Evolutionary conservation across 2,797 vertebrate genomes (phyloP).

Genomic region (Lycodopsis pacificus): DNA sequence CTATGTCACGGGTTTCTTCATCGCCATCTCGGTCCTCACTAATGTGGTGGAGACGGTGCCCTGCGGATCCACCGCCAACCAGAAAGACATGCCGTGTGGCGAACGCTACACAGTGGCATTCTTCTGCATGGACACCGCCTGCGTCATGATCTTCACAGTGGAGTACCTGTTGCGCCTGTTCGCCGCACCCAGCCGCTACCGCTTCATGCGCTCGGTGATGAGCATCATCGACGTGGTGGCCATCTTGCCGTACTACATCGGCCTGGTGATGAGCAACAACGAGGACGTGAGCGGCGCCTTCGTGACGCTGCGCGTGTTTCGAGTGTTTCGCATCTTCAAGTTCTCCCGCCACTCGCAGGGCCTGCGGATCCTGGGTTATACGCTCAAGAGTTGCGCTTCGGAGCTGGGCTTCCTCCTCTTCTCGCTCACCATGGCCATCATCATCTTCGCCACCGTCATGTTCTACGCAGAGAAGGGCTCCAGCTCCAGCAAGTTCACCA

Average conservation of each 20-base stretch:
- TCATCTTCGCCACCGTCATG: conserved; percentile 99
- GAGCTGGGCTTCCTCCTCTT: conserved; percentile 99
- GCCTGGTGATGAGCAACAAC: conserved; percentile 97
- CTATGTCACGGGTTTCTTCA: conserved; percentile 99
- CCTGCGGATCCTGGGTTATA: conserved; percentile 97
- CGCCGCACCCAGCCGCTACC: conserved; percentile 95
- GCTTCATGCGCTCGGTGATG: conserved; percentile 98
- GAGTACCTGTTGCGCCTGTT: conserved; percentile 97
- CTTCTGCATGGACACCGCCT: conserved; percentile 99
- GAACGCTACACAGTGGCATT: conserved; percentile 95
- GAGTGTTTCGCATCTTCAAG: conserved; percentile 99
- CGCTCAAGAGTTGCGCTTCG: conserved; percentile 98
- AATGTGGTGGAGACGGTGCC: conserved; percentile 98
- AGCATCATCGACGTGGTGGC: conserved; percentile 98
- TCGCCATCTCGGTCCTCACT: conserved; percentile 96
- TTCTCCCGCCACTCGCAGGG: conserved; percentile 98
- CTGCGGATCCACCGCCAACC: conserved; percentile 89
- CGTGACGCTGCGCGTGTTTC: conserved; percentile 95
- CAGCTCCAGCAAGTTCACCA: conserved; percentile 98
- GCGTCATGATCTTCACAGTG: conserved; percentile 99
- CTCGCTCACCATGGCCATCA: conserved; percentile 99
- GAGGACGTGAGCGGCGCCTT: conserved; percentile 98
- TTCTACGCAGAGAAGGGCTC: conserved; percentile 99
- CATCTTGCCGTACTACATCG: conserved; percentile 98
- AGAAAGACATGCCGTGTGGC: conserved; percentile 95